phyloP scores from a whole-genome alignment of 2,888 invertebrate species.

The Crematogaster levior region DNA sequence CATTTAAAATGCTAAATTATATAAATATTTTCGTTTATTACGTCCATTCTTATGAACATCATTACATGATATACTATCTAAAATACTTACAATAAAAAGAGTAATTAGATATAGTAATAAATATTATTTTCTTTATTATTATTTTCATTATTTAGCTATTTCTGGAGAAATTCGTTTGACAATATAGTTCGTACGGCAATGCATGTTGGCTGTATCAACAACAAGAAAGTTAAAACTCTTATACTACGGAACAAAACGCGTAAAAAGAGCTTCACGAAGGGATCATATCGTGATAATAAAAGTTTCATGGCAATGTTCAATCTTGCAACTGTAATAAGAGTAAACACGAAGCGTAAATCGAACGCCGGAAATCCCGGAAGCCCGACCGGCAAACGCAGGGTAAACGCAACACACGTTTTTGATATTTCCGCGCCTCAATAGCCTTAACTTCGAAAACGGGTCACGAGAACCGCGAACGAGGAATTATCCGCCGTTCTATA shows the following conservation, averaged over 20 bases:
- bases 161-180: not conserved
- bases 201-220: not conserved
- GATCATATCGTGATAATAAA: constrained; percentile 37
- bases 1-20: not conserved
- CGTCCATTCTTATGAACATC: not conserved
- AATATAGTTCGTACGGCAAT: not conserved
- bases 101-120: not conserved
- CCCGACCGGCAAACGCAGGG: not conserved
- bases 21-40: not conserved
- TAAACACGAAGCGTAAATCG: constrained; percentile 43
- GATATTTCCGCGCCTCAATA: constrained; percentile 56
- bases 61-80: not conserved
- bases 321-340: constrained; percentile 41
- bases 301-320: constrained; percentile 34
- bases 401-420: constrained; percentile 40
- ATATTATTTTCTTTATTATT: not conserved
- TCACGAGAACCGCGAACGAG: constrained; percentile 63
- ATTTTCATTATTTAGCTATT: not conserved
- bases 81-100: not conserved
- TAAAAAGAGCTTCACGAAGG: not conserved
- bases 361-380: constrained; percentile 17
- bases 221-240: constrained; percentile 16
- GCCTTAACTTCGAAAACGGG: constrained; percentile 66
- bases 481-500: constrained; percentile 68
- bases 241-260: not conserved